Percentiles rank a stretch among this genome's conserved stretches.
Conservation (phyloP, 2,888 invertebrate species). For the Amblyteles armatorius region DNA sequence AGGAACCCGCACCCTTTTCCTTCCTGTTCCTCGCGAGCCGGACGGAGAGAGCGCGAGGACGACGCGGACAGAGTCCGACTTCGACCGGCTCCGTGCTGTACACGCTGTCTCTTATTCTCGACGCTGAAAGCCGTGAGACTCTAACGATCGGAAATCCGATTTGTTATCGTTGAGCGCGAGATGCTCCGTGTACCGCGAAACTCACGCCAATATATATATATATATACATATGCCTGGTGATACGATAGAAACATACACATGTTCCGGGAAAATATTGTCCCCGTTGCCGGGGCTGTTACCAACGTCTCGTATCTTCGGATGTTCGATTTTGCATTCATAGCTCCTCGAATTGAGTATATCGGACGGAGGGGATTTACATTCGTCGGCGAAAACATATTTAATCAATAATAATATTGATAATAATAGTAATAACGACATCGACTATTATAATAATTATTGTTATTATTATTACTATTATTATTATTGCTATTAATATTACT, state of each 20-base stretch:
- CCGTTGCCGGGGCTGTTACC: conserved; percentile 30
- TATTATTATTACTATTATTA: no score
- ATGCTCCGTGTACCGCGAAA: conserved; percentile 12
- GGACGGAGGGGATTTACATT: neutral
- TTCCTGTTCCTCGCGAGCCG: conserved; percentile 34
- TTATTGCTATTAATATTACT: no score
- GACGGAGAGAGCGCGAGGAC: conserved; percentile 37
- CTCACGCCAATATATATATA: conserved; percentile 1
- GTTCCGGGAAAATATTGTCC: neutral
- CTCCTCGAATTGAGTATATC: conserved; percentile 1
- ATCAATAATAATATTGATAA: neutral
- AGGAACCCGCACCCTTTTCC: conserved; percentile 39
- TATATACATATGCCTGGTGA: neutral
- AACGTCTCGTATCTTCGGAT: neutral
- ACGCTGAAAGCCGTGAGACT: conserved; percentile 70
- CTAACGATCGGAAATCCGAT: conserved; percentile 81
- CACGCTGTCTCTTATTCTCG: conserved; percentile 47
- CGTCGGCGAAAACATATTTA: neutral
- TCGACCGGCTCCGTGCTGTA: neutral
- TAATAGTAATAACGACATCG: no score
- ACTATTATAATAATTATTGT: no score
- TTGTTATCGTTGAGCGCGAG: conserved; percentile 67
- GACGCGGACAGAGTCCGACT: conserved; percentile 4
- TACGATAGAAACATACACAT: conserved; percentile 11
- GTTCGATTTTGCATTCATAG: conserved; percentile 3